These are phyloP conservation scores for Tetraneura akinire DNA, from an alignment of 1,140 invertebrate species.

Conservation along the genomic window DNA sequence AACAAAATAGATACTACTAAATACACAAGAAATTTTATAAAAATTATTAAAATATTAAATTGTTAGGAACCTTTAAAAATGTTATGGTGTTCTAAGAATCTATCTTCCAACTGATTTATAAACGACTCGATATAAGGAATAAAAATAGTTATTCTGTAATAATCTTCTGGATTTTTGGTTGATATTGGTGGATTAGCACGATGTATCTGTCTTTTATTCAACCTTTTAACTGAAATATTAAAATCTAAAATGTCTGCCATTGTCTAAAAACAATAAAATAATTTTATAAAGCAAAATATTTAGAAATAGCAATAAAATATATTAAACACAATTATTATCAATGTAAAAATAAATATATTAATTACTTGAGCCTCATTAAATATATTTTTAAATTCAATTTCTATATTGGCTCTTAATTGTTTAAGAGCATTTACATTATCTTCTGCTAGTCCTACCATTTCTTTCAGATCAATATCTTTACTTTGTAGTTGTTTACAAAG, in stretches of 20 bases:
- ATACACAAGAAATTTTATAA: neutral
- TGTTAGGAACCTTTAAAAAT: constrained; percentile 14
- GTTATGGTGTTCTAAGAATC: too few species aligned
- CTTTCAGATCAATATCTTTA: too few species aligned
- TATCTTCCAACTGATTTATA: too few species aligned
- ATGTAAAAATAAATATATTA: neutral
- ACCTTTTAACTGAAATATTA: neutral
- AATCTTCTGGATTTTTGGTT: constrained; percentile 1
- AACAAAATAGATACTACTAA: too few species aligned
- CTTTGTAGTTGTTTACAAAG: too few species aligned
- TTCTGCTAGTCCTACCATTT: neutral
- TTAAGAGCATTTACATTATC: constrained; percentile 18
- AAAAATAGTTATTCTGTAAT: neutral
- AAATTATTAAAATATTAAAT: neutral
- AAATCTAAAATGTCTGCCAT: constrained; percentile 14
- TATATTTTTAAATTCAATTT: neutral
- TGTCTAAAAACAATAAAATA: neutral
- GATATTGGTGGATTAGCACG: constrained; percentile 8
- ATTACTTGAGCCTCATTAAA: neutral
- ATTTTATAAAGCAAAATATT: neutral
- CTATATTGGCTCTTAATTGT: neutral
- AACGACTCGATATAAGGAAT: constrained; percentile 15
- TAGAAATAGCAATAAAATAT: neutral
- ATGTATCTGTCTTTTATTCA: neutral
- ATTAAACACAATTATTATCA: neutral